Base-by-base conservation (phyloP, 2,888 invertebrate genomes). In the Trypoxylon attenuatum region DNA sequence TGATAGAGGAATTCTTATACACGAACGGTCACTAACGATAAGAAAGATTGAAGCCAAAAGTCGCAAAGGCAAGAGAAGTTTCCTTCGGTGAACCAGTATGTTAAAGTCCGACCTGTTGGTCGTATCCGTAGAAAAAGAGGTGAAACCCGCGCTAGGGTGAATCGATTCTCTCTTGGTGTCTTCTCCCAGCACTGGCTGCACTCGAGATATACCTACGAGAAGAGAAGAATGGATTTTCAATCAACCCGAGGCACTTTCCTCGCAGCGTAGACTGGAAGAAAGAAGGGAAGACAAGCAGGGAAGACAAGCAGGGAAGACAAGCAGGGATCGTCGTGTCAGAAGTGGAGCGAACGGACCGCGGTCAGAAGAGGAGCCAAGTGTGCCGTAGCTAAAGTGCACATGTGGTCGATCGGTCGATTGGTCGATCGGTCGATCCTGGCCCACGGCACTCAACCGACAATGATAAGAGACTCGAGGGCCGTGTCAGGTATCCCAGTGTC, bases 151-250 rank as follows among this genome's bases (percentile, higher is more conserved):
- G 29, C 49, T 52, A 53, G 56, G 53, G 58, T 59, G 62, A 65
- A 69, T 71, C 69, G 65, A 69, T 65, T 51, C 13, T 33, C 33
- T 33, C 33, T 33, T 13, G 10, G 4, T n/a, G n/a, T 1, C 13
- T 10, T n/a, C 13, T 25, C 25, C 8, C 25, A 8, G 5, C 8
- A 4, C 27, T 46, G 61, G 49, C 56, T 65, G 22, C 50, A 69
- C 58, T 64, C 58, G 56, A 57, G 60, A 55, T 61, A 68, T 56
- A n/a, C n/a, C n/a, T n/a, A n/a, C n/a, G n/a, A n/a, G n/a, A n/a
- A n/a, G n/a, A n/a, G n/a, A 16, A 56, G 67, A 69, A 66, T 62
- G 64, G 62, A 70, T 71, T 76, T 73, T 62, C 70, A 63, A 57
- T 65, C 50, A 68, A 64, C 53, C 49, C 27, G 8, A 16, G 23